phyloP scores from a whole-genome alignment of 2,888 invertebrate genomes.

The Eilema sororculum region DNA sequence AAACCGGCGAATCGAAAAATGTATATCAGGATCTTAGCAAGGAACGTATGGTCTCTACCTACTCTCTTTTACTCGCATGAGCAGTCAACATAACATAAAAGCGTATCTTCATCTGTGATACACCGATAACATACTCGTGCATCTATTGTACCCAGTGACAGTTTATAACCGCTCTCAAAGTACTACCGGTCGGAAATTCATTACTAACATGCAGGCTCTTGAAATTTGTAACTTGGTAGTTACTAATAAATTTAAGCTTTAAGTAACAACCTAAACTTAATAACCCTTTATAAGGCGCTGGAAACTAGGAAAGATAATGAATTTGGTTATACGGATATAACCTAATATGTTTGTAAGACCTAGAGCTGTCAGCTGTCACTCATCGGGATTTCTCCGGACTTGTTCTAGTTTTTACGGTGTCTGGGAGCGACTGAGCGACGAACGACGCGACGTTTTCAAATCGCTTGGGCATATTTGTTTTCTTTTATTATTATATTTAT shows the following conservation, averaged over 20 bases:
- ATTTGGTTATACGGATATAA: not conserved
- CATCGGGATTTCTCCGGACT: not conserved
- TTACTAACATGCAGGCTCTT: conserved; percentile 24
- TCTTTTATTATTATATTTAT: not conserved
- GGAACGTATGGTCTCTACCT: not conserved
- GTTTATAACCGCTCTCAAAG: not conserved
- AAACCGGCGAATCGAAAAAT: no score
- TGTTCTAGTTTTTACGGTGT: not conserved
- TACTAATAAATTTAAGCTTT: not conserved
- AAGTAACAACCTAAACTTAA: not conserved
- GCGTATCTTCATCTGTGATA: not conserved
- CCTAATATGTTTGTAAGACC: not conserved
- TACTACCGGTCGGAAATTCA: conserved; percentile 27
- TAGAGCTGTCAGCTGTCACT: not conserved
- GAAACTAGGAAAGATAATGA: not conserved
- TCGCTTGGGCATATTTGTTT: not conserved
- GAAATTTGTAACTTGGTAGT: not conserved
- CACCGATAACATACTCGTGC: not conserved
- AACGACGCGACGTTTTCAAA: not conserved
- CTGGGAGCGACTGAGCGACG: not conserved
- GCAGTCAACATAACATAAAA: not conserved
- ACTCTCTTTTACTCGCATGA: no score
- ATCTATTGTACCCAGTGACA: not conserved
- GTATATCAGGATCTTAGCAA: not conserved
- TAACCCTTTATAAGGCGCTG: not conserved